A percentile compares a stretch with the other conserved stretches of the same genome.
phyloP scores from a whole-genome alignment of 1,140 invertebrate genomes.

The Stratiolaelaps scimitus region DNA sequence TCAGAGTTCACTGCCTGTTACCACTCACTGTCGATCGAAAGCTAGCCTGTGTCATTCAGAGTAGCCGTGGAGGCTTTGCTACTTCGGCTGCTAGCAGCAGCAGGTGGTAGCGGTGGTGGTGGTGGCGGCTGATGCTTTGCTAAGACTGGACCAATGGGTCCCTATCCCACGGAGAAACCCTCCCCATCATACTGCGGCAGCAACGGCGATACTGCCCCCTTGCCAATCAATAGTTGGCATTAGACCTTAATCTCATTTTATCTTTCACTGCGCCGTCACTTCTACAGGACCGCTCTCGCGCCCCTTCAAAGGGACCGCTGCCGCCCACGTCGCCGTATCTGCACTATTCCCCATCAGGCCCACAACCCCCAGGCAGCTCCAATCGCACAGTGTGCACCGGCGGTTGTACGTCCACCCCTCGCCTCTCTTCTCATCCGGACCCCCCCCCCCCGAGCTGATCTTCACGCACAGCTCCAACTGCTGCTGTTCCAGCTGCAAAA shows the following conservation, averaged over 20 bases:
- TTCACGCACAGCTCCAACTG: not conserved
- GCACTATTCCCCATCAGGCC: not conserved
- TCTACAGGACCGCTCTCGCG: conserved; percentile 28
- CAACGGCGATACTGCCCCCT: conserved; percentile 3
- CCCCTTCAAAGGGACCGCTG: conserved; percentile 12
- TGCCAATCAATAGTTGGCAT: conserved; percentile 22
- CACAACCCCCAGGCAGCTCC: not conserved
- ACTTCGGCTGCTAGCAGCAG: no score
- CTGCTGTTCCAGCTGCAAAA: conserved; percentile 18
- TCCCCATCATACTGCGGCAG: not conserved
- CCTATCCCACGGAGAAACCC: not conserved
- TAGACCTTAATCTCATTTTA: conserved; percentile 29
- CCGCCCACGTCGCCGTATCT: no score
- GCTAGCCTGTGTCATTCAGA: no score
- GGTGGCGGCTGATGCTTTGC: no score
- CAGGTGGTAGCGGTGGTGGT: no score
- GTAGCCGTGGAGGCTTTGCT: no score
- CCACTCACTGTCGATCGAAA: no score
- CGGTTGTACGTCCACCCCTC: not conserved
- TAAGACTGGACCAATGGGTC: no score
- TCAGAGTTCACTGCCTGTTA: no score
- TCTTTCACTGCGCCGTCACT: conserved; percentile 15
- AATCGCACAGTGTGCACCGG: not conserved
- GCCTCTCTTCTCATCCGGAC: conserved; percentile 14
- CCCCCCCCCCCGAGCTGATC: conserved; percentile 18